These are phyloP conservation scores for Aleadryas rufinucha DNA, from an alignment of 2,113 vertebrate species.

Conservation along the genomic window DNA sequence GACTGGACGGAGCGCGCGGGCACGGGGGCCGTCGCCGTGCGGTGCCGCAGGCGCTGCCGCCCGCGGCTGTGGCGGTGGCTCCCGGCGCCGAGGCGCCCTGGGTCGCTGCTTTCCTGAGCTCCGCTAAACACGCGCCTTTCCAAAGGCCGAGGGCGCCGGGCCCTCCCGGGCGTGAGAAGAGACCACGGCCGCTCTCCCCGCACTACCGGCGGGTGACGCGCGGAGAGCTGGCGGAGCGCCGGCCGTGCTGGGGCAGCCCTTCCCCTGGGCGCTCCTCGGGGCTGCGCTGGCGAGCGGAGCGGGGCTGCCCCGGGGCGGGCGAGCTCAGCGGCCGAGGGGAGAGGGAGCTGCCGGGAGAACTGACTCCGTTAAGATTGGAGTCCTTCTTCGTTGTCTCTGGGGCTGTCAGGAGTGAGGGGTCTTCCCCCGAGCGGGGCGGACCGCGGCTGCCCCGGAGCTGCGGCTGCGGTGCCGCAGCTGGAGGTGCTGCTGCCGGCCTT, in stretches of 20 bases:
- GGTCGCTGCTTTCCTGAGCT: not conserved
- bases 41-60: not conserved
- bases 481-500: not conserved
- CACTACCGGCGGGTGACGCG: not conserved
- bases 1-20: not conserved
- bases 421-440: not conserved
- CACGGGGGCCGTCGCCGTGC: not conserved
- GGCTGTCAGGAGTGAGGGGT: not conserved
- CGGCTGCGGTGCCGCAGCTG: not conserved
- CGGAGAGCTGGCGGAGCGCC: not conserved
- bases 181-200: too few relatives aligned
- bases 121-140: not conserved
- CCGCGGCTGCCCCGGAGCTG: not conserved
- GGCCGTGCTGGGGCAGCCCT: not conserved
- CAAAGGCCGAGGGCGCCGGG: not conserved
- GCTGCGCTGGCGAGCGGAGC: not conserved
- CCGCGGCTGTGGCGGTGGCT: not conserved
- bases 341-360: not conserved
- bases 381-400: not conserved
- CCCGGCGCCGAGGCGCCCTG: not conserved
- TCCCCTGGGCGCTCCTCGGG: not conserved
- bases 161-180: not conserved
- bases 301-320: not conserved
- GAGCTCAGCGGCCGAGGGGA: not conserved
- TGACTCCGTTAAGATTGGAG: fast-evolving